These are phyloP conservation scores for Xenops minutus DNA, from an alignment of 2,797 vertebrate species.

Conservation along the genomic window DNA sequence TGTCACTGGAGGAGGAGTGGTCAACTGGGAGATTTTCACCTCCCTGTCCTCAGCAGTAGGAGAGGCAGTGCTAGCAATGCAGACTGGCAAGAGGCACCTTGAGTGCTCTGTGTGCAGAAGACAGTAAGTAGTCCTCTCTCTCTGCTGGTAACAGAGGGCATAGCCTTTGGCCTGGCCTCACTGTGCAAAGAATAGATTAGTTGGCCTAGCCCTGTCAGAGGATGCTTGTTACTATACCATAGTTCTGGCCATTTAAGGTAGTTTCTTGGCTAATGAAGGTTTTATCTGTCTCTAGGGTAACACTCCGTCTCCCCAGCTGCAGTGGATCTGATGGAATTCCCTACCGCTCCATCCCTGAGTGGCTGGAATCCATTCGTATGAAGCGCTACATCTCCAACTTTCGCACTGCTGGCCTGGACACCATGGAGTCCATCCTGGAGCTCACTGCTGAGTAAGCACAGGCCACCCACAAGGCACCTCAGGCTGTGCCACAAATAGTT, in stretches of 20 bases:
- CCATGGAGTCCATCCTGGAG: constrained; percentile 87
- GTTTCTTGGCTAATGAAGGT: not conserved
- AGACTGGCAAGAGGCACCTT: not conserved
- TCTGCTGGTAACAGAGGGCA: not conserved
- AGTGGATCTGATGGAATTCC: constrained; percentile 80
- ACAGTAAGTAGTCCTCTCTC: not conserved
- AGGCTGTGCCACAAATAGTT: not conserved
- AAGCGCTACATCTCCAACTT: constrained; percentile 93
- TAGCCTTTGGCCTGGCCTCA: not conserved
- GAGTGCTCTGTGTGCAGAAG: not conserved
- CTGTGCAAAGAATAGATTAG: not conserved
- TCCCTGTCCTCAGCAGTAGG: not conserved
- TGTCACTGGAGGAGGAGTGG: not conserved
- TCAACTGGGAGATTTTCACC: not conserved
- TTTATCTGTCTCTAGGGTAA: constrained; percentile 63
- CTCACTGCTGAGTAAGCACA: constrained; percentile 79
- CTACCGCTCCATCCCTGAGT: constrained; percentile 84
- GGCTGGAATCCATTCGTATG: constrained; percentile 93
- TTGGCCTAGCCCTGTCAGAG: not conserved
- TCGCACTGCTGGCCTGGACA: constrained; percentile 87
- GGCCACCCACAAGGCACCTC: not conserved
- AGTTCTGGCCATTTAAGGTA: not conserved
- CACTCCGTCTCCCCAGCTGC: constrained; percentile 79
- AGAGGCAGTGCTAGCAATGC: not conserved
- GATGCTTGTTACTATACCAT: not conserved